Evolutionary conservation across 2,888 invertebrate species (phyloP).

Genomic region (Leucophenga montana): DNA sequence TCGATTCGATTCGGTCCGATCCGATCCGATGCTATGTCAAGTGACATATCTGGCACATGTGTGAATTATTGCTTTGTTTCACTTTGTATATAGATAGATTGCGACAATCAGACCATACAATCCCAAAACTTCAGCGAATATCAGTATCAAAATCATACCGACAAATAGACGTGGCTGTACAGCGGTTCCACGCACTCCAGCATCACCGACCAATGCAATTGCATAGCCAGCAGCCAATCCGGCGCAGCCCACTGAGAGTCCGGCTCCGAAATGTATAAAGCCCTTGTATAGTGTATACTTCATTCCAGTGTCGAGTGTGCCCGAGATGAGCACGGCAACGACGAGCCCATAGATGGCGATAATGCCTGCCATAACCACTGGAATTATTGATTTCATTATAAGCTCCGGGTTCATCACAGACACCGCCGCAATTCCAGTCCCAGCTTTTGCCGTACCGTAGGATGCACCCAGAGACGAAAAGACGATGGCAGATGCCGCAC

Average conservation of each 20-base stretch:
- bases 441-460: conserved; percentile 77
- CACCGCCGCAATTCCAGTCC: conserved; percentile 98
- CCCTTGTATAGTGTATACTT: conserved; percentile 78
- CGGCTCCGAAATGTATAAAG: conserved; percentile 97
- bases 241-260: conserved; percentile 96
- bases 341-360: conserved; percentile 99
- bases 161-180: conserved; percentile 99
- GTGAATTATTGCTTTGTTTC: background rate
- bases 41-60: conserved; percentile 12
- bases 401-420: conserved; percentile 99
- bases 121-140: conserved; percentile 55
- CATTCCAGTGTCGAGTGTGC: conserved; percentile 66
- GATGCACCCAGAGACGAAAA: conserved; percentile 88
- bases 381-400: conserved; percentile 99
- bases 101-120: conserved; percentile 56
- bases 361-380: conserved; percentile 99
- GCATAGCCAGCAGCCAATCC: conserved; percentile 99
- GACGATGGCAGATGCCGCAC: conserved; percentile 96
- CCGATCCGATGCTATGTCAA: no score
- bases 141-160: conserved; percentile 89
- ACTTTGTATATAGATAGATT: conserved; percentile 98
- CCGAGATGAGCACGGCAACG: conserved; percentile 96
- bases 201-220: conserved; percentile 82
- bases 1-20: no score
- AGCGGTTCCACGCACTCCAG: conserved; percentile 90